Evolutionary conservation across 2,113 vertebrate species (phyloP).

Genomic region (Chamaetylas fuelleborni): DNA sequence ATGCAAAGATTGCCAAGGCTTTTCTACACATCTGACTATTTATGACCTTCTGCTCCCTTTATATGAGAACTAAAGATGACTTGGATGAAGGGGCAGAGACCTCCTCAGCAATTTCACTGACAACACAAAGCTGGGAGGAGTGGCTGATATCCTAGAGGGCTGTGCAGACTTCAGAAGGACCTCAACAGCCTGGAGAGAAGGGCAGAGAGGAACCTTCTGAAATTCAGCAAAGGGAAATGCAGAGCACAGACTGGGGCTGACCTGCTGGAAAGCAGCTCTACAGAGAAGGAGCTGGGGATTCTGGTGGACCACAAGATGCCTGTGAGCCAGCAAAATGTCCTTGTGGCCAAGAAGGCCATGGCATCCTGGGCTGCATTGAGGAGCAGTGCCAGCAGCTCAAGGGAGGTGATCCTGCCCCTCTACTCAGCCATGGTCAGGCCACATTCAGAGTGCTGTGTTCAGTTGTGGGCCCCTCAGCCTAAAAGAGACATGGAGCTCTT

Average conservation of each 20-base stretch:
- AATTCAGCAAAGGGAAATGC: background rate
- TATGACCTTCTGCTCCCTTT: background rate
- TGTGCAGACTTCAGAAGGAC: background rate
- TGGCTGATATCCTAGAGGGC: rapidly evolving
- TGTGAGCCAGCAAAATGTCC: background rate
- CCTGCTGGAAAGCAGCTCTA: background rate
- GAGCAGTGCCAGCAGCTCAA: background rate
- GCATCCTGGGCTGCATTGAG: background rate
- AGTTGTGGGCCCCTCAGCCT: background rate
- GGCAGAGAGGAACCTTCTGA: background rate
- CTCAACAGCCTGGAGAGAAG: background rate
- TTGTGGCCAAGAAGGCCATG: background rate
- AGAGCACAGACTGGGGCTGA: background rate
- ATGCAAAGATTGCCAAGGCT: background rate
- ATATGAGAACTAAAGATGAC: background rate
- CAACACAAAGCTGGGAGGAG: background rate
- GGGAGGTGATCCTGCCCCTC: background rate
- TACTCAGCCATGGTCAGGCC: background rate
- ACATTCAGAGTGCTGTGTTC: background rate
- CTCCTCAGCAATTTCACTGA: background rate
- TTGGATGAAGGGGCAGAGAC: background rate
- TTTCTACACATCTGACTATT: background rate
- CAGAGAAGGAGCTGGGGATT: background rate
- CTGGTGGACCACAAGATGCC: background rate
- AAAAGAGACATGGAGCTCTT: background rate